A percentile compares a stretch with the other conserved stretches of the same genome.
Conservation (phyloP, 2,797 vertebrate genomes). For the Leuciscus waleckii region DNA sequence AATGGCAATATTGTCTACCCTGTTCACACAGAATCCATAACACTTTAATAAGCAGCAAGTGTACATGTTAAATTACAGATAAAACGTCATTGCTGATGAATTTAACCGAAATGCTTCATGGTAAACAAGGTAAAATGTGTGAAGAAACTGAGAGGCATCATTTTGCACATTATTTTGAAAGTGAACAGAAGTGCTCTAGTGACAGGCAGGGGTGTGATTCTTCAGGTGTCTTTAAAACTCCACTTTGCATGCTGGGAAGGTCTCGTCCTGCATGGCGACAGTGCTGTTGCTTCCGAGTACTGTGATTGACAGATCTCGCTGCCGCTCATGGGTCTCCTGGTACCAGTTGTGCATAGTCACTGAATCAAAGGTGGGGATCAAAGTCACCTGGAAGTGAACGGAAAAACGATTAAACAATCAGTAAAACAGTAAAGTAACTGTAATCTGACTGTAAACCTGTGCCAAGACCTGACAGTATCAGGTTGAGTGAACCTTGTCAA, state of each 20-base stretch:
- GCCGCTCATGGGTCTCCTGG: constrained; percentile 85
- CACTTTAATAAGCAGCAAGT: constrained; percentile 8
- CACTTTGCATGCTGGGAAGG: constrained; percentile 95
- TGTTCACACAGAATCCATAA: not conserved
- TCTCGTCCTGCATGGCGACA: constrained; percentile 96
- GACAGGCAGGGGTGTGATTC: constrained; percentile 20
- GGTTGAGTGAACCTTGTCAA: not conserved
- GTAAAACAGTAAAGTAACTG: not conserved
- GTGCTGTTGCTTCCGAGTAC: constrained; percentile 95
- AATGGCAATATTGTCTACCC: not conserved
- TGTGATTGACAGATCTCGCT: constrained; percentile 83
- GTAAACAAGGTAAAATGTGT: not conserved
- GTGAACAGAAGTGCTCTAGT: constrained; percentile 33
- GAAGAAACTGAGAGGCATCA: not conserved
- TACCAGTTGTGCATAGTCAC: constrained; percentile 91
- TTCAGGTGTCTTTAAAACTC: constrained; percentile 83
- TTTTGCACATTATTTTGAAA: constrained; percentile 2
- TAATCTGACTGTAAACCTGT: not conserved
- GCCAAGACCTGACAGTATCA: not conserved
- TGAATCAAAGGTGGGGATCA: constrained; percentile 93
- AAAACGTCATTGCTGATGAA: not conserved
- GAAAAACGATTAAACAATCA: not conserved
- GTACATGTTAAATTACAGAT: not conserved
- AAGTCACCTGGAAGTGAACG: constrained; percentile 80
- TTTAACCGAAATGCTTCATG: not conserved